A percentile compares a stretch with the other conserved stretches of the same genome.
Evolutionary conservation across 1,140 invertebrate species (phyloP).

Genomic region (Dufourea novaeangliae): DNA sequence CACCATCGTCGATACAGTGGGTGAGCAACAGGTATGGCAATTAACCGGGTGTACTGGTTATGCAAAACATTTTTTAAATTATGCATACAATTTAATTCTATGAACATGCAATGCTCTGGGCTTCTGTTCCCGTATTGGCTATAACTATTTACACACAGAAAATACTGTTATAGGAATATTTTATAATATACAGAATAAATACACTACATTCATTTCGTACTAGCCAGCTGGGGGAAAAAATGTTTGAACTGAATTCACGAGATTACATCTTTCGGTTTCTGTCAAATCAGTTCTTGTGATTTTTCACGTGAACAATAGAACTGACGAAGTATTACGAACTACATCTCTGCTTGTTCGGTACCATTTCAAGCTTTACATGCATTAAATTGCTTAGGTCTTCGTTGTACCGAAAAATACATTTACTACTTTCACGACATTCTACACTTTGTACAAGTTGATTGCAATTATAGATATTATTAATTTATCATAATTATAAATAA

Average conservation of each 20-base stretch:
- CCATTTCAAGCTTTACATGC: neutral
- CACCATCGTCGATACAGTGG: neutral
- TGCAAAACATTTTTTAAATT: neutral
- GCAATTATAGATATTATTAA: neutral
- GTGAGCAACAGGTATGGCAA: neutral
- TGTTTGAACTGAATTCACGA: neutral
- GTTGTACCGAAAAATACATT: neutral
- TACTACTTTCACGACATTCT: neutral
- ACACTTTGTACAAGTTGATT: neutral
- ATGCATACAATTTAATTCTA: neutral
- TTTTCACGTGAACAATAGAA: neutral
- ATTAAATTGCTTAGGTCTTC: neutral
- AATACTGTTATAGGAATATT: neutral
- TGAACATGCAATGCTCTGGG: no score
- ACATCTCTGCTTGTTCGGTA: neutral
- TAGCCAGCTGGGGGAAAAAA: neutral
- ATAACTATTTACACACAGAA: neutral
- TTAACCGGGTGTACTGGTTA: neutral
- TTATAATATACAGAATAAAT: neutral
- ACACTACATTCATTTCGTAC: conserved; percentile 6
- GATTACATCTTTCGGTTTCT: no score
- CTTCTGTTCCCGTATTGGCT: neutral
- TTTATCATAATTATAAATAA: neutral
- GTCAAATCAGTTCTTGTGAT: neutral
- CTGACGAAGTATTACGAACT: neutral